Percentiles rank a stretch among this genome's conserved stretches.
Conservation (phyloP, 2,113 vertebrate genomes). For the Todiramphus saurophagus region DNA sequence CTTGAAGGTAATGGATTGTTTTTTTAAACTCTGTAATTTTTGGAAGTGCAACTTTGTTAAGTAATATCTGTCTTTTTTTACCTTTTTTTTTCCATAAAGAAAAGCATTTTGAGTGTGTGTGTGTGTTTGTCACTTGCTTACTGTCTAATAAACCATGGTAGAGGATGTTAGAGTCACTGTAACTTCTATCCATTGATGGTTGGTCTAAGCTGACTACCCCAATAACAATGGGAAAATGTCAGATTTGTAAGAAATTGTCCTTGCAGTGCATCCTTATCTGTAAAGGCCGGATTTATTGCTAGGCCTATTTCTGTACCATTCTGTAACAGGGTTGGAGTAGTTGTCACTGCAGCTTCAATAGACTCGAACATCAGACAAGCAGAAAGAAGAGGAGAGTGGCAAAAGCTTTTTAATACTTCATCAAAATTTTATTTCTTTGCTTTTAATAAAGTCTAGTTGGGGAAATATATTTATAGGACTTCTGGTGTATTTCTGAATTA, state of each 20-base stretch:
- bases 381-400: neutral
- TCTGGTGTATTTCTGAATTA: neutral
- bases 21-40: neutral
- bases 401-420: conserved; percentile 30
- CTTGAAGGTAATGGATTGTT: neutral
- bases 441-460: conserved; percentile 23
- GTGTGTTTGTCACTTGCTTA: neutral
- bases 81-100: neutral
- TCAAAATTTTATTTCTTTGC: conserved; percentile 24
- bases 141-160: neutral
- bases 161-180: neutral
- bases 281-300: neutral
- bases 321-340: neutral
- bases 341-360: conserved; percentile 23
- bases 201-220: neutral
- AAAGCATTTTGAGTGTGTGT: too few species aligned
- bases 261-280: neutral
- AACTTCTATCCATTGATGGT: neutral
- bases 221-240: neutral
- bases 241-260: neutral
- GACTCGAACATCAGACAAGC: neutral
- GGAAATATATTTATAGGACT: neutral
- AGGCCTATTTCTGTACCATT: neutral
- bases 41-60: neutral
- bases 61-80: neutral